Base-by-base conservation (phyloP, 2,113 vertebrate genomes). In the Ceyx cyanopectus region DNA sequence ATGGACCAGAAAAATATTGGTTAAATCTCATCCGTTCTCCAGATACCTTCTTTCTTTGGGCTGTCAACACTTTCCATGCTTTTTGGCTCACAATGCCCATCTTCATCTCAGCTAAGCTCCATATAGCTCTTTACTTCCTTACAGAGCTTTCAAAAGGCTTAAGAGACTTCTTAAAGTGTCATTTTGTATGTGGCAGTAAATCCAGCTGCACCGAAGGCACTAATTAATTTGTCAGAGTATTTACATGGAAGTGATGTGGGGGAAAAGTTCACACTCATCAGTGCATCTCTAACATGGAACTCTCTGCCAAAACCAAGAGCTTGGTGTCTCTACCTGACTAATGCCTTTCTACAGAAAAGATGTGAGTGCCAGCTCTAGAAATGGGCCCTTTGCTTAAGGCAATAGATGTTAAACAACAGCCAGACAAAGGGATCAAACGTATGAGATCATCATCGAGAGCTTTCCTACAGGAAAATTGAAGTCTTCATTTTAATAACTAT, bases 31-130 rank as follows among this genome's bases (percentile, higher is more conserved):
- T 78, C 92, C 87, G 85, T 68, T 91, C 91, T 91, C 72, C 53
- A 83, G 8, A 79, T 93, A 94, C 87, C 79, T 90, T 77, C 63
- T 92, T 93, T 82, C 84, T 94, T 91, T 92, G 85, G 93, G 85
- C 89, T 96, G 96, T 96, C 95, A 95, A 63, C 89, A 74, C 91
- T 75, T 91, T 30, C 92, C 32, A 0, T 85, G 53, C 3, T 1
- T 85, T 89, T 94, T 96, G 96, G 96, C 96, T 89, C 79, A 30
- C 53, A 87, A 61, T 32, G 43, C 79, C 45, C 67, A 26, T 60
- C 81, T 93, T 85, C 89, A 65, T 89, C 91, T 87, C 89, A 87
- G 79, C 87, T 95, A 85, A 96, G 89, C 73, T 91, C 87, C 56
- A 23, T 10, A 37, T 48, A 77, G 79, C 29, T 83, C 79, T 93